Evolutionary conservation across 2,888 invertebrate species (phyloP), one percentile per base, ranked within the genome.

Genomic region (Brenthis daphne): DNA sequence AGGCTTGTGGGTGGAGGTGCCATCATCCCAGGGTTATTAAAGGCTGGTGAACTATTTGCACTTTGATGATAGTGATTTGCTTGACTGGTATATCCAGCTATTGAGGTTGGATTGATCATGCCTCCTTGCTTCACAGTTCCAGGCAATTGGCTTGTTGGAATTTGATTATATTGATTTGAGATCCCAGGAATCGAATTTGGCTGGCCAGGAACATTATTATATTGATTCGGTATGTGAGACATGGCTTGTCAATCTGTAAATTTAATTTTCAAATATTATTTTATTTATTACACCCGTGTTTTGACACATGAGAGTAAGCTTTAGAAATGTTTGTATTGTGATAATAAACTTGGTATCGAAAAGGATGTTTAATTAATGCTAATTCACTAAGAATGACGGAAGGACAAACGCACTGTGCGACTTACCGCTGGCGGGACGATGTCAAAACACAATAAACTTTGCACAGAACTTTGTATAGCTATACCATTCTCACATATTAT

Each of bases 161-260:
- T 82, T 76, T 85, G 86, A 76, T 82, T 83, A 60, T 82, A 85
- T 72, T 83, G 88, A 57, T 85, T 84, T 66, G 81, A 82, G 20
- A 80, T 77, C 53, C 81, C 85, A 55, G 82, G 77, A 73, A 85
- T 86, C 20, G 85, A 81, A 73, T 86, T 87, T 75, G 80, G 76
- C 73, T 84, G 81, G 73, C 85, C 88, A 72, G 85, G 82, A 71
- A 77, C 77, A 77, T 82, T 87, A 77, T 82, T 89, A 79, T 79
- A 90, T 68, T 88, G 87, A 79, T 86, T 91, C 80, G 86, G 87
- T 85, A 87, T 84, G 81, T 92, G 89, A 77, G 91, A 89, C 92
- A 92, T 92, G 83, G 83, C 83, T 88, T 82, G 81, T 83, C 84
- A 87, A 89, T 88, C 91, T 92, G 91, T 77, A 91, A 91, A 77